Evolutionary conservation across 2,113 vertebrate species (phyloP).

Genomic region (Megaleporinus macrocephalus): DNA sequence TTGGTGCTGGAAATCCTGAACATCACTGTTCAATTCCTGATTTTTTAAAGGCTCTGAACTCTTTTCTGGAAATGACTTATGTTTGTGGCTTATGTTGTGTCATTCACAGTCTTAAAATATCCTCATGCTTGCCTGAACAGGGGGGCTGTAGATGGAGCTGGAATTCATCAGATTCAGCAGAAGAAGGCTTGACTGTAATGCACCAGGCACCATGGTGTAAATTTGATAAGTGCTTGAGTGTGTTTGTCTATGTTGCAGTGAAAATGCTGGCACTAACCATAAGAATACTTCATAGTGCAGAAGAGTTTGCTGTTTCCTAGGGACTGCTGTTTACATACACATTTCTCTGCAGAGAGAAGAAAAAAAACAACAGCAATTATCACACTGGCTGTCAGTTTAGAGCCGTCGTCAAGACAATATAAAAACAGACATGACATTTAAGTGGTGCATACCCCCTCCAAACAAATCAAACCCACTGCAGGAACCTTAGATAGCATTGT

Average conservation of each 20-base stretch:
- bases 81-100: not conserved
- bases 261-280: conserved; percentile 81
- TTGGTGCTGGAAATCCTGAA: no score
- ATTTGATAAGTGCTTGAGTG: not conserved
- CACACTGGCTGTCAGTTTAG: conserved; percentile 45
- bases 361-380: conserved; percentile 47
- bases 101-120: not conserved
- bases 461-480: not conserved
- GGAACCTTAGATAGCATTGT: not conserved
- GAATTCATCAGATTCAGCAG: not conserved
- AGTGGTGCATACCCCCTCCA: conserved; percentile 13
- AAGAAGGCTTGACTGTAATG: not conserved
- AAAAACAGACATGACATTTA: conserved; percentile 34
- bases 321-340: conserved; percentile 93
- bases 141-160: not conserved
- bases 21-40: no score
- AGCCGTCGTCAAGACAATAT: conserved; percentile 20
- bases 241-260: not conserved
- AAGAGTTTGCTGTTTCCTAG: conserved; percentile 90
- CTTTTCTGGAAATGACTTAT: not conserved
- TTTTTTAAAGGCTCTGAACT: no score
- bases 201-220: not conserved
- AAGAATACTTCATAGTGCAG: conserved; percentile 93
- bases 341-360: conserved; percentile 86
- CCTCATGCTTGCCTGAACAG: not conserved